Percentiles rank a stretch among this genome's conserved stretches.
phyloP scores from a whole-genome alignment of 2,888 invertebrate species.

The Auanema sp. region DNA sequence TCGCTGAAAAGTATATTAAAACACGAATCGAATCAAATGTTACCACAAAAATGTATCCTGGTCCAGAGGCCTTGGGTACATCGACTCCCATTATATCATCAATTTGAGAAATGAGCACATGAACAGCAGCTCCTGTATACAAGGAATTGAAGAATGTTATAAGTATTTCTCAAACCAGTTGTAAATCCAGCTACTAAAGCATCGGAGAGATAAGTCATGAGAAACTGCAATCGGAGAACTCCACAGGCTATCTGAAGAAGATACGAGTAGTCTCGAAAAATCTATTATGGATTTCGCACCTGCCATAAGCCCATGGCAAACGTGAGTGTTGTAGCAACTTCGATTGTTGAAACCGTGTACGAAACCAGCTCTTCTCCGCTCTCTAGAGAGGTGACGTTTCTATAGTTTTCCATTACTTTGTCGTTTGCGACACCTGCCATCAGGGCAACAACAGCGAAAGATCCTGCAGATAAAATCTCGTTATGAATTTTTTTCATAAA shows the following conservation, averaged over 20 bases:
- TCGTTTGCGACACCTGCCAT: conserved; percentile 19
- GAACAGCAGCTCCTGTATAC: conserved; percentile 67
- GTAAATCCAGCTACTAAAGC: conserved; percentile 33
- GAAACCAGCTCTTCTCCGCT: not conserved
- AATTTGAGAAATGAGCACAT: conserved; percentile 68
- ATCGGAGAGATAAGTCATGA: conserved; percentile 63
- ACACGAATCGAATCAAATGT: too few relatives aligned
- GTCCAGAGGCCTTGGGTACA: conserved; percentile 64
- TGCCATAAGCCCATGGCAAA: conserved; percentile 19
- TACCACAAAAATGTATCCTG: conserved; percentile 65
- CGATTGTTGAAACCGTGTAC: conserved; percentile 3
- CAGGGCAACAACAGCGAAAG: conserved; percentile 22
- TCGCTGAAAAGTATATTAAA: too few relatives aligned
- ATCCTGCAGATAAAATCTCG: conserved; percentile 9
- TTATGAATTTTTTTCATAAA: not conserved
- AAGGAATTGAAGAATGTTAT: conserved; percentile 59
- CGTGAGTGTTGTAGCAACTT: conserved; percentile 17
- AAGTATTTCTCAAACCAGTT: conserved; percentile 12
- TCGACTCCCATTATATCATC: conserved; percentile 67
- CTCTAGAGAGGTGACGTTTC: not conserved
- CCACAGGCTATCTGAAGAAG: conserved; percentile 76
- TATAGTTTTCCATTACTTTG: conserved; percentile 14
- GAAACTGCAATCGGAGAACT: conserved; percentile 70
- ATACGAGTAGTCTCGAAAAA: not conserved
- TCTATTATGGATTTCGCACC: conserved; percentile 1